phyloP scores from a whole-genome alignment of 2,797 vertebrate species.

The Notolepis coatsorum region DNA sequence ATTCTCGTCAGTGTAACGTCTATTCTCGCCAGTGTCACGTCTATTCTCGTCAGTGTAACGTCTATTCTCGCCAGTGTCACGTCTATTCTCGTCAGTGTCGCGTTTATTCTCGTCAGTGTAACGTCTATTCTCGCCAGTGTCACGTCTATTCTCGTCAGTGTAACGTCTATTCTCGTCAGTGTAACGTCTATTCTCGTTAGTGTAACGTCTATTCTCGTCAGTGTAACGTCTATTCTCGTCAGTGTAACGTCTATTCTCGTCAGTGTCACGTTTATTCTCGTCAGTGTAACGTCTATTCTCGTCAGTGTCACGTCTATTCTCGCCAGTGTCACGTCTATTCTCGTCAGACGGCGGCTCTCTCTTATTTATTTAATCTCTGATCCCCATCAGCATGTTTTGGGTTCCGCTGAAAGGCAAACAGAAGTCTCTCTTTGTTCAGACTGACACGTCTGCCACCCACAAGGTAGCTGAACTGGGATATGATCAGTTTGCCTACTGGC shows the following conservation, averaged over 20 bases:
- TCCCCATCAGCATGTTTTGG: slow-evolving; percentile 26
- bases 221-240: not conserved
- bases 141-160: not conserved
- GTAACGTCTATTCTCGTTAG: not conserved
- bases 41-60: not conserved
- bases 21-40: too few relatives aligned
- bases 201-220: not conserved
- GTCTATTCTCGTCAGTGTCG: not conserved
- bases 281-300: not conserved
- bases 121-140: not conserved
- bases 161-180: not conserved
- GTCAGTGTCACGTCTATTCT: slow-evolving; percentile 4
- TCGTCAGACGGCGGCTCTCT: not conserved
- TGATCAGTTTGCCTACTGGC: slow-evolving; percentile 57
- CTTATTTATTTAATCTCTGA: slow-evolving; percentile 3
- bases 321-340: not conserved
- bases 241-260: not conserved
- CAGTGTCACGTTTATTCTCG: too few relatives aligned
- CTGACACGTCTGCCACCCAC: slow-evolving; percentile 51
- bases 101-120: not conserved
- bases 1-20: not conserved
- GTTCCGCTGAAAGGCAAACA: slow-evolving; percentile 22
- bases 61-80: too few relatives aligned
- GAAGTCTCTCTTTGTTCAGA: slow-evolving; percentile 29
- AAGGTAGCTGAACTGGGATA: slow-evolving; percentile 45